These are phyloP conservation scores for Drosophila lowei DNA, from an alignment of 1,140 invertebrate genomes.

Conservation along the genomic window DNA sequence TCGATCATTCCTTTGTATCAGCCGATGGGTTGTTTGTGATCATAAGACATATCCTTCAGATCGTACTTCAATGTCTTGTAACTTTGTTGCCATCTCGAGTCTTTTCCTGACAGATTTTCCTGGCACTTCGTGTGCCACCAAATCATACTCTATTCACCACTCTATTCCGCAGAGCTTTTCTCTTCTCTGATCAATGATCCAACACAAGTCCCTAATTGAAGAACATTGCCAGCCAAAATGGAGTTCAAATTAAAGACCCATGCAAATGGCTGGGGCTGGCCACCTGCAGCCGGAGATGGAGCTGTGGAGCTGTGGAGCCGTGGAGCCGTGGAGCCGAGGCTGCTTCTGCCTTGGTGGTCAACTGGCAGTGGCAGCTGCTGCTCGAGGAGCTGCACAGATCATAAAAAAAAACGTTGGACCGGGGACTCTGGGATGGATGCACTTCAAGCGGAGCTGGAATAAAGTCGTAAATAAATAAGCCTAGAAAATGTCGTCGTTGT, in stretches of 20 bases:
- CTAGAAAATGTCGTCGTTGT: constrained; percentile 55
- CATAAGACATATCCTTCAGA: too few species aligned
- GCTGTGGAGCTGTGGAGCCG: too few species aligned
- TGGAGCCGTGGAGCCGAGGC: too few species aligned
- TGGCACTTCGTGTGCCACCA: too few species aligned
- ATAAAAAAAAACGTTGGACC: constrained; percentile 17
- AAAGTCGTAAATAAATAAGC: constrained; percentile 69
- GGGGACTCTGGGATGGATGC: constrained; percentile 31
- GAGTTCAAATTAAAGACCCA: constrained; percentile 36
- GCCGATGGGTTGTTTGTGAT: too few species aligned
- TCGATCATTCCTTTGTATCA: too few species aligned
- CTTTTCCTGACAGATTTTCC: too few species aligned
- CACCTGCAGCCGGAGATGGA: constrained; percentile 27
- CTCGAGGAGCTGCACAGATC: constrained; percentile 18
- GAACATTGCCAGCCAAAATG: constrained; percentile 25
- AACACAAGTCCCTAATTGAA: constrained; percentile 21
- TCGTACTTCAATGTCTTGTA: too few species aligned
- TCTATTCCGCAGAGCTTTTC: not conserved
- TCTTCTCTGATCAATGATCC: not conserved
- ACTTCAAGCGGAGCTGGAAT: constrained; percentile 36
- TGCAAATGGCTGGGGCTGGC: constrained; percentile 24
- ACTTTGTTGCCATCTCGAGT: too few species aligned
- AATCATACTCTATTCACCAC: too few species aligned
- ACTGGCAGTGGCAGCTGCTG: constrained; percentile 4
- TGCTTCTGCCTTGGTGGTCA: constrained; percentile 39